These are phyloP conservation scores for Ascaphus truei DNA, from an alignment of 2,113 vertebrate genomes.

Conservation along the genomic window DNA sequence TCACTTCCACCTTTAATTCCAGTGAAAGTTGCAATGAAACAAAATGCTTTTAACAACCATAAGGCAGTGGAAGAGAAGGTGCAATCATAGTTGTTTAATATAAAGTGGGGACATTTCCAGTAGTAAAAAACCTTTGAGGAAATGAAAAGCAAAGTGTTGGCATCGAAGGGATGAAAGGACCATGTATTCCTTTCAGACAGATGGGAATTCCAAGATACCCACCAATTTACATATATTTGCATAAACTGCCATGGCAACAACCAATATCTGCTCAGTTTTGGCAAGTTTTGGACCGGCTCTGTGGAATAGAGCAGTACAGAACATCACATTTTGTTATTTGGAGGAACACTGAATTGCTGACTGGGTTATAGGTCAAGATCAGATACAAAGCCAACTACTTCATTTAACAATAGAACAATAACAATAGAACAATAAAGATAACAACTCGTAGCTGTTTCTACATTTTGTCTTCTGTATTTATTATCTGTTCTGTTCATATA, in stretches of 20 bases:
- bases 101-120: too few relatives aligned
- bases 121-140: too few relatives aligned
- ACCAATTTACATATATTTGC: background rate
- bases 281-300: conserved; percentile 6
- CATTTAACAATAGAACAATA: conserved; percentile 4
- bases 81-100: too few relatives aligned
- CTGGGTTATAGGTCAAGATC: conserved; percentile 16
- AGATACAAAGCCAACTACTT: conserved; percentile 4
- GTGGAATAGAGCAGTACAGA: background rate
- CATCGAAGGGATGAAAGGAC: background rate
- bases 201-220: background rate
- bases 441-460: background rate
- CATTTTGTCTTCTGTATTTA: too few relatives aligned
- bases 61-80: too few relatives aligned
- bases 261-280: conserved; percentile 25
- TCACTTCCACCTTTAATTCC: too few relatives aligned
- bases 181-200: background rate
- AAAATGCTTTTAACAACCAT: too few relatives aligned
- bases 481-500: too few relatives aligned
- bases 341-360: background rate
- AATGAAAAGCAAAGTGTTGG: background rate
- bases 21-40: too few relatives aligned
- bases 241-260: conserved; percentile 9
- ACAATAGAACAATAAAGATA: background rate
- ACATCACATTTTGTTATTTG: conserved; percentile 25